A percentile compares a stretch with the other conserved stretches of the same genome.
Evolutionary conservation across 2,797 vertebrate species (phyloP).

Genomic region (Dermochelys coriacea): DNA sequence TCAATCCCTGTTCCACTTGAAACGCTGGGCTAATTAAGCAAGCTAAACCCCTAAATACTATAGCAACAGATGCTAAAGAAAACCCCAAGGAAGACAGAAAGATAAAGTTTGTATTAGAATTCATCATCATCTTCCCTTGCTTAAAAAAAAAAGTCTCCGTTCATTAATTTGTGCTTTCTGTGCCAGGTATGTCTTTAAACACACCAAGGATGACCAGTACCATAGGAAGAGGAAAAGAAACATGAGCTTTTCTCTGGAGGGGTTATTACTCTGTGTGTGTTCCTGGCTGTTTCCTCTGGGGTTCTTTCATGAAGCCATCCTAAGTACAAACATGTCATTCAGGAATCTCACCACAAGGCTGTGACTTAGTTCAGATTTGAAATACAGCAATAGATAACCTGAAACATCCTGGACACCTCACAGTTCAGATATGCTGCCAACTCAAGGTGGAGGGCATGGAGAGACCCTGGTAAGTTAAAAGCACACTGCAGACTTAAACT

Average conservation of each 20-base stretch:
- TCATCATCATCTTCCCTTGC: slow-evolving; percentile 10
- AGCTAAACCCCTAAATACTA: neutral
- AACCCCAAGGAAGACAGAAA: neutral
- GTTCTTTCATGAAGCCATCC: slow-evolving; percentile 47
- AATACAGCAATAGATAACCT: slow-evolving; percentile 6
- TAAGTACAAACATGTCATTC: slow-evolving; percentile 29
- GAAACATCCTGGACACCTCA: slow-evolving; percentile 16
- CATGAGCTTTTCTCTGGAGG: slow-evolving; percentile 34
- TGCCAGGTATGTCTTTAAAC: slow-evolving; percentile 37
- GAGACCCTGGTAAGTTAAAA: neutral
- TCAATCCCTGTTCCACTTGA: neutral
- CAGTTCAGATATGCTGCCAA: neutral
- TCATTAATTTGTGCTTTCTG: neutral
- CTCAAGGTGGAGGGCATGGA: neutral
- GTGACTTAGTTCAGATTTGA: slow-evolving; percentile 26
- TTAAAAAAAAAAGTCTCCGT: neutral
- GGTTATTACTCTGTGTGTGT: slow-evolving; percentile 15
- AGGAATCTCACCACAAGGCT: slow-evolving; percentile 26
- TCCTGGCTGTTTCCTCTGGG: slow-evolving; percentile 25
- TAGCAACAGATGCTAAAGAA: neutral
- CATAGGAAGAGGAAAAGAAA: slow-evolving; percentile 25
- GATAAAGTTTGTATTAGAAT: neutral
- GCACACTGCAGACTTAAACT: too few species aligned
- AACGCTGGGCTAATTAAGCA: neutral
- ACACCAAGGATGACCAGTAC: slow-evolving; percentile 14